phyloP scores from a whole-genome alignment of 2,888 invertebrate species.

The Trichogramma dendrolimi region DNA sequence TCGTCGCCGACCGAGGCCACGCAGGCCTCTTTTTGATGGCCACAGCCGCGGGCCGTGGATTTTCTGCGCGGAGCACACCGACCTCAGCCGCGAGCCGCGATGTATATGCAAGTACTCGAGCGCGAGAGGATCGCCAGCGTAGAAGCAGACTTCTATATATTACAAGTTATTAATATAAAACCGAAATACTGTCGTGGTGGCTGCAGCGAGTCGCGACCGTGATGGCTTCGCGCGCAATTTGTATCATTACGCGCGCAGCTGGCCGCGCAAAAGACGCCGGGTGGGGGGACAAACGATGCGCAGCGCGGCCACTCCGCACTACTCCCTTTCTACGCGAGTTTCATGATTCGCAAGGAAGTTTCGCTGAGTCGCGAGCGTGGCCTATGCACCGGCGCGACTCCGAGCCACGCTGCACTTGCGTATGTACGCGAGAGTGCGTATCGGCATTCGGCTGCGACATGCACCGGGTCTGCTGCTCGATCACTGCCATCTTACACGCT shows the following conservation, averaged over 20 bases:
- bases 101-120: not conserved
- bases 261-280: constrained; percentile 15
- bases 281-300: constrained; percentile 50
- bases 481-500: too few species aligned
- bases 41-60: constrained; percentile 30
- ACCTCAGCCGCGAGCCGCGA: not conserved
- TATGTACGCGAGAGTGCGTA: not conserved
- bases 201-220: too few species aligned
- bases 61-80: not conserved
- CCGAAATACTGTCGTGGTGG: too few species aligned
- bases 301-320: constrained; percentile 52
- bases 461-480: too few species aligned
- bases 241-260: too few species aligned
- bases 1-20: constrained; percentile 4
- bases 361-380: not conserved
- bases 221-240: too few species aligned
- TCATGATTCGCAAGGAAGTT: constrained; percentile 40
- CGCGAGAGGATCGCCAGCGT: not conserved
- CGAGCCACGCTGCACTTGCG: not conserved
- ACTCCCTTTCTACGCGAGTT: constrained; percentile 50
- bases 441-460: too few species aligned
- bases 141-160: not conserved
- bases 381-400: not conserved
- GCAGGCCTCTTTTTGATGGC: constrained; percentile 17
- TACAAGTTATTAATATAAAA: not conserved